Percentiles rank a stretch among this genome's conserved stretches.
Evolutionary conservation across 2,113 vertebrate genomes (phyloP).

Genomic region (Epinephelus fuscoguttatus): DNA sequence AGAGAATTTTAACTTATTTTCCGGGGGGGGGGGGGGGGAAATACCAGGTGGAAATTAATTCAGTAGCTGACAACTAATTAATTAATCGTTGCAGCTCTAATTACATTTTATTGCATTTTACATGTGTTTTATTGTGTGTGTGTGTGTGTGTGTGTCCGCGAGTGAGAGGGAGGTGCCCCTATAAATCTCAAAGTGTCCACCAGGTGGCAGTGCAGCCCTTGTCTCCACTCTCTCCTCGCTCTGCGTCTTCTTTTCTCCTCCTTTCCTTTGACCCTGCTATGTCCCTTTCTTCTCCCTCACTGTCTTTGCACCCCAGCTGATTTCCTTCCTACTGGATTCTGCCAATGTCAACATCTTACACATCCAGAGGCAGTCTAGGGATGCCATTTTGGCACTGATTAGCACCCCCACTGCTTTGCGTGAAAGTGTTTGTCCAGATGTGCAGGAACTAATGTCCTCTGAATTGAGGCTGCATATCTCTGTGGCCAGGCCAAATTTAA

Average conservation of each 20-base stretch:
- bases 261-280: slow-evolving; percentile 23
- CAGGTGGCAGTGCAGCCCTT: slow-evolving; percentile 66
- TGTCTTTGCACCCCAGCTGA: slow-evolving; percentile 25
- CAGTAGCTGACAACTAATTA: no score
- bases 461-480: slow-evolving; percentile 38
- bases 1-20: no score
- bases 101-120: background rate
- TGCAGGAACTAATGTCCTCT: slow-evolving; percentile 62
- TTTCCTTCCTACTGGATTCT: slow-evolving; percentile 40
- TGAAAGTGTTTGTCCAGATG: slow-evolving; percentile 74
- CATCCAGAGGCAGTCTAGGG: slow-evolving; percentile 37
- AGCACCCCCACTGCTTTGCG: slow-evolving; percentile 38
- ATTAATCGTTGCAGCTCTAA: no score
- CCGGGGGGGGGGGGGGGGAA: no score
- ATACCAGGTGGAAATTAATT: no score
- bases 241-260: background rate
- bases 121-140: slow-evolving; percentile 9
- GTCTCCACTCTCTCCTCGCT: background rate
- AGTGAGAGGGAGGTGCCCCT: background rate
- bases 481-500: slow-evolving; percentile 48
- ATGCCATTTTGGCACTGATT: slow-evolving; percentile 60
- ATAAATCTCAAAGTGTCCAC: slow-evolving; percentile 50
- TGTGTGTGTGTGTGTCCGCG: no score
- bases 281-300: slow-evolving; percentile 16
- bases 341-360: slow-evolving; percentile 65